A percentile compares a stretch with the other conserved stretches of the same genome.
phyloP scores from a whole-genome alignment of 1,140 invertebrate genomes.

The Orius laevigatus region DNA sequence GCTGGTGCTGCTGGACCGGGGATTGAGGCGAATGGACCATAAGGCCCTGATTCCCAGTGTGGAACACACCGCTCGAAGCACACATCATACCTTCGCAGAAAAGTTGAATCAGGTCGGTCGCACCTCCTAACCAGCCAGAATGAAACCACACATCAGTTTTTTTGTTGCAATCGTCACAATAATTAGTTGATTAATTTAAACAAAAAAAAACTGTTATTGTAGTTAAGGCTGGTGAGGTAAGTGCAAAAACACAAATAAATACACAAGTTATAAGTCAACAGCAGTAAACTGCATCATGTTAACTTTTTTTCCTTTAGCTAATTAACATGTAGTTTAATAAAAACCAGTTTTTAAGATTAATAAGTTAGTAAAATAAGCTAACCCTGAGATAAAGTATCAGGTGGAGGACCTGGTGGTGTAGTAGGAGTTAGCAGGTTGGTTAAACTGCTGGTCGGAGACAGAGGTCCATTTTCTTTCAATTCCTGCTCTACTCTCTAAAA shows the following conservation, averaged over 20 bases:
- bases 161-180: too few relatives aligned
- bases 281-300: too few relatives aligned
- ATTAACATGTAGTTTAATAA: too few relatives aligned
- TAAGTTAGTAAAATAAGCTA: conserved; percentile 1
- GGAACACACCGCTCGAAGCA: conserved; percentile 3
- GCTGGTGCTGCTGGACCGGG: conserved; percentile 19
- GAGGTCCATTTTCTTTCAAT: conserved; percentile 32
- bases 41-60: conserved; percentile 15
- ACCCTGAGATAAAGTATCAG: conserved; percentile 9
- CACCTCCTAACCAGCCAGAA: conserved; percentile 5
- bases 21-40: conserved; percentile 13
- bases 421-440: conserved; percentile 11
- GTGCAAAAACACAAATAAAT: too few relatives aligned
- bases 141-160: too few relatives aligned
- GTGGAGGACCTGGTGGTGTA: conserved; percentile 13
- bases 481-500: conserved; percentile 52
- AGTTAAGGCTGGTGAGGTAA: too few relatives aligned
- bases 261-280: too few relatives aligned
- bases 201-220: too few relatives aligned
- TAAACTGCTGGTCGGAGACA: conserved; percentile 12
- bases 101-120: conserved; percentile 3
- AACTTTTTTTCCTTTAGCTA: too few relatives aligned
- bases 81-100: conserved; percentile 12
- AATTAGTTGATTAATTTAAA: too few relatives aligned
- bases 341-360: too few relatives aligned